phyloP scores from a whole-genome alignment of 2,113 vertebrate genomes.

The Gobiocypris rarus region DNA sequence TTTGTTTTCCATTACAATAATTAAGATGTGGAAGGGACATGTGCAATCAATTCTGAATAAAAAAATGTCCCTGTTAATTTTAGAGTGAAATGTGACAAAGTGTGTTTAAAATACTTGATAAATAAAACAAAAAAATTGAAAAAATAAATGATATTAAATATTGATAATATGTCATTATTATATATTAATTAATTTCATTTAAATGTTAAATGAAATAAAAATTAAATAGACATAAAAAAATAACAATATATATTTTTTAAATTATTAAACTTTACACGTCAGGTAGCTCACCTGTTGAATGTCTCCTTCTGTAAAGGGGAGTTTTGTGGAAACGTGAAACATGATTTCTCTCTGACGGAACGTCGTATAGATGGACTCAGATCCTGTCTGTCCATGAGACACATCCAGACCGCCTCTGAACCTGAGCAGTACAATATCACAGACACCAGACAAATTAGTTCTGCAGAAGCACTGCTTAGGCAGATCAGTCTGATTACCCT shows the following conservation, averaged over 20 bases:
- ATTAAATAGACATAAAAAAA: neutral
- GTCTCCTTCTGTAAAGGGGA: constrained; percentile 94
- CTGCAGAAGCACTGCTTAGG: neutral
- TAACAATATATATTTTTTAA: neutral
- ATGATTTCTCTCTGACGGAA: constrained; percentile 95
- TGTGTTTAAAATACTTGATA: no score
- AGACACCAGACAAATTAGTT: neutral
- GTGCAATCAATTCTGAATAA: neutral
- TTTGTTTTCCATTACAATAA: neutral
- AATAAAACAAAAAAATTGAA: no score
- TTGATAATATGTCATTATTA: neutral
- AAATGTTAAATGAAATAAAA: no score
- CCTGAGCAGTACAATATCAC: constrained; percentile 67
- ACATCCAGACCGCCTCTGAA: constrained; percentile 95
- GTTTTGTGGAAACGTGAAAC: constrained; percentile 96
- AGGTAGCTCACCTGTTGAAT: constrained; percentile 91
- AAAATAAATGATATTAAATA: neutral
- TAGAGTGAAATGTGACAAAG: no score
- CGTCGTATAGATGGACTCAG: constrained; percentile 88
- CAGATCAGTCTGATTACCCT: neutral
- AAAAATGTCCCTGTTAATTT: no score
- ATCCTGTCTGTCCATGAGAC: constrained; percentile 92
- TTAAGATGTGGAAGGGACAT: neutral
- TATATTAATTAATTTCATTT: neutral
- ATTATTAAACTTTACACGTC: no score